Evolutionary conservation across 2,113 vertebrate species (phyloP), one percentile per base, ranked within the genome.

Genomic region (Stigmatopora argus): DNA sequence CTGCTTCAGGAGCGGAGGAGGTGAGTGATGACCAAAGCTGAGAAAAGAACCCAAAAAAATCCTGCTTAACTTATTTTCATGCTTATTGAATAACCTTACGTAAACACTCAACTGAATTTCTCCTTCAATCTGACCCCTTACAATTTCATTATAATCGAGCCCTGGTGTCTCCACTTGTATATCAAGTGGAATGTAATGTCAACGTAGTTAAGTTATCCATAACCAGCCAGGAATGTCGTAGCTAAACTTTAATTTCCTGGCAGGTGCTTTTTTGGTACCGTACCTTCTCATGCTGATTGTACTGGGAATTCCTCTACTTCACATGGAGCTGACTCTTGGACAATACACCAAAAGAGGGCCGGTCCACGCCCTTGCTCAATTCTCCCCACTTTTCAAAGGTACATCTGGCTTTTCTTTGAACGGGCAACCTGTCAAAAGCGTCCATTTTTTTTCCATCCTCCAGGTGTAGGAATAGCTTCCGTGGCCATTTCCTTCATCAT

Each of bases 401-500:
- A 79, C 7, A 12, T 17, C 3, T 13, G 19, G 19, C 51, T 12
- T 10, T 12, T 19, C 21, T 13, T 53, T 4, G 3, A 23, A 14
- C 3, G 4, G 5, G 5, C 14, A 44, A 35, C 19, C 9, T 35
- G 5, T 41, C 13, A 41, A 21, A 5, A 14, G 12, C 12, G 46
- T 56, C 53, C 53, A 19, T 47, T 8, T 44, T 63, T 65, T 51
- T 64, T 2, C 59, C 48, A 58, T 38, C 34, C 79, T 38, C 34
- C 79, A 92, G 91, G 91, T 45, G 91, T 92, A 48, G 91, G 90
- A 63, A 45, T 91, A 19, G 91, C 91, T 26, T 87, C 88, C 3
- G 90, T 91, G 73, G 90, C 88, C 56, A 92, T 92, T 78, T 90
- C 91, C 49, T 92, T 92, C 77, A 90, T 91, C 66, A 89, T 91